A percentile compares a stretch with the other conserved stretches of the same genome.
Evolutionary conservation across 2,113 vertebrate genomes (phyloP).

Genomic region (Tychaedon coryphoeus): DNA sequence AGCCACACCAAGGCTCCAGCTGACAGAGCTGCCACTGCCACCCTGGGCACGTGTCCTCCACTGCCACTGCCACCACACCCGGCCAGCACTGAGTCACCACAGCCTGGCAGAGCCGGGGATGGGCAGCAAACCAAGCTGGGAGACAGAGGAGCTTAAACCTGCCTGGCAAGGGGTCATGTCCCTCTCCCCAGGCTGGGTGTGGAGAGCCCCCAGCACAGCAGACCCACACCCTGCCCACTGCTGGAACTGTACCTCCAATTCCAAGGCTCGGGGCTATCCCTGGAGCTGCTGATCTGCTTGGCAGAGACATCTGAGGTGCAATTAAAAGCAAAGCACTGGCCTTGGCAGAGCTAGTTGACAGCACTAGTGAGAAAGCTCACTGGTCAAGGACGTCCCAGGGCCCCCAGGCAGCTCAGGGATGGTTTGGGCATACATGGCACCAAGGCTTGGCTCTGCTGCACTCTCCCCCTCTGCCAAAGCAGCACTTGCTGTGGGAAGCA

Average conservation of each 20-base stretch:
- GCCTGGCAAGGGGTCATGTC: not conserved
- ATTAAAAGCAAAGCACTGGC: not conserved
- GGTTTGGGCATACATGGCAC: not conserved
- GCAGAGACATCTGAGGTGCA: not conserved
- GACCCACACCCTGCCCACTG: not conserved
- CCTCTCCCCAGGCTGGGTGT: not conserved
- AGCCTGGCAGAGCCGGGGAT: not conserved
- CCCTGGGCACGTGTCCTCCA: not conserved
- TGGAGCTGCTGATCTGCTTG: not conserved
- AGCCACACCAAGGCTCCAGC: not conserved
- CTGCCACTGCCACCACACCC: not conserved
- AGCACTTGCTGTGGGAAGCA: not conserved
- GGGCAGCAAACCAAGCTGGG: not conserved
- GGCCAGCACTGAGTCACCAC: not conserved
- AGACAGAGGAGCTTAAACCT: not conserved
- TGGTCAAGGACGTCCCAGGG: not conserved
- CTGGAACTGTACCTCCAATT: not conserved
- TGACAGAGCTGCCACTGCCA: not conserved
- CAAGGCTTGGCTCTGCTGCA: not conserved
- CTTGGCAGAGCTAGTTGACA: not conserved
- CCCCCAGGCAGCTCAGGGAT: not conserved
- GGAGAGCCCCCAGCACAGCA: not conserved
- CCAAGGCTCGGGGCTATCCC: not conserved
- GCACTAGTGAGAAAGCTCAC: not conserved
- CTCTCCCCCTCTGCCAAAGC: not conserved